Evolutionary conservation across 2,113 vertebrate genomes (phyloP), one percentile per base, ranked within the genome.

Genomic region (Myotis yumanensis): DNA sequence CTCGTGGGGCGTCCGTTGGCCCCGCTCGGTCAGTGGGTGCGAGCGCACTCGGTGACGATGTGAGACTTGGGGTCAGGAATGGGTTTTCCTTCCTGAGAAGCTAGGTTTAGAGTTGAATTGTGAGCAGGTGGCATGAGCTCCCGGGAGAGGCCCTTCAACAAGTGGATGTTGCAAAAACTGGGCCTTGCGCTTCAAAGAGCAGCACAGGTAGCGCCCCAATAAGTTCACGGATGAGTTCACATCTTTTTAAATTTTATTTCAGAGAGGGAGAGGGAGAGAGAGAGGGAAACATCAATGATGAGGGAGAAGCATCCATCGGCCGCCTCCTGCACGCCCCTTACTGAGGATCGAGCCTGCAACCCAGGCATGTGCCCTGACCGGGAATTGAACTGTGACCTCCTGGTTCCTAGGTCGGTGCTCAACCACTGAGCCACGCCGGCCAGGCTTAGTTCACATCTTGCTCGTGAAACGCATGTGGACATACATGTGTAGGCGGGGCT

Each of bases 141-240:
- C 68, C 51, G 5, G 76, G 76, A 62, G 18, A 43, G 76, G n/a
- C 5, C 7, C 11, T 17, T 11, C 40, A 12, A 6, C 9, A n/a
- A 23, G 32, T 20, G 16, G 64, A 23, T 15, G 54, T 25, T 73
- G 79, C 59, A 4, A 51, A 37, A 51, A 25, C 9, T 3, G 2
- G 37, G 66, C 66, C 11, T 69, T 48, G 17, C 4, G 37, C 68
- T 68, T 66, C 52, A 35, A 28, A 23, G 64, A 37, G 35, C 43
- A 66, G 25, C 14, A 3, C 8, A 12, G 52, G 32, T 3, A 17
- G 83, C 51, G 40, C 8, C 7, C 23, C 3, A 0, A 0, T n/a
- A 37, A 17, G 71, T 32, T 54, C 32, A 7, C 2, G 30, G 79
- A 11, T 7, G n/a, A 48, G 10, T 22, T 51, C 54, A 73, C 4